Conservation (phyloP, 2,888 invertebrate species). For the Therioaphis trifolii region DNA sequence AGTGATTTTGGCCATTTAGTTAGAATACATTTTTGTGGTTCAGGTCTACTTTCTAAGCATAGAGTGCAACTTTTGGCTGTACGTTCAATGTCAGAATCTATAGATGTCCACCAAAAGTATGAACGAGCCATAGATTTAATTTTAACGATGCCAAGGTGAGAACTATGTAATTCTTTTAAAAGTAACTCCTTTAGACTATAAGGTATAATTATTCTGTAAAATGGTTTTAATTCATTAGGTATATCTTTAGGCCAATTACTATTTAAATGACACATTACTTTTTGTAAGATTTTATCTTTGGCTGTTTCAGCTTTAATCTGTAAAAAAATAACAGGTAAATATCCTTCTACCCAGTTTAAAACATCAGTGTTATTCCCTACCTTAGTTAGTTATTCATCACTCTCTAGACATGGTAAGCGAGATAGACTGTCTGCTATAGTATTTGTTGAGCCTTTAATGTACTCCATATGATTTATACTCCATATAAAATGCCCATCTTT, state of each 20-base stretch:
- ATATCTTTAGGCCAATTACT: constrained; percentile 38
- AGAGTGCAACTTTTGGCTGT: not conserved
- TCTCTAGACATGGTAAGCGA: constrained; percentile 7
- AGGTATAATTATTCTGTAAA: constrained; percentile 36
- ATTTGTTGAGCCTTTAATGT: constrained; percentile 42
- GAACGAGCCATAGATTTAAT: constrained; percentile 38
- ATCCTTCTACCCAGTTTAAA: constrained; percentile 7
- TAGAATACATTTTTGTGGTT: constrained; percentile 17
- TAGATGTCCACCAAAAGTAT: constrained; percentile 50
- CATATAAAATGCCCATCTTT: constrained; percentile 45
- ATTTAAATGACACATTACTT: constrained; percentile 24
- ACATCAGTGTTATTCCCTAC: not conserved
- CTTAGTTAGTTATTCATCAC: no score
- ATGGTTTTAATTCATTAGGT: not conserved
- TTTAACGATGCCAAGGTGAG: constrained; percentile 40
- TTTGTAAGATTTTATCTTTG: constrained; percentile 23
- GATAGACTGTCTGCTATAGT: constrained; percentile 44
- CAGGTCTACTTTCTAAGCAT: not conserved
- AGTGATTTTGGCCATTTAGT: not conserved
- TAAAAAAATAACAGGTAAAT: constrained; percentile 7
- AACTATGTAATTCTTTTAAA: constrained; percentile 34
- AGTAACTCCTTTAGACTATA: not conserved
- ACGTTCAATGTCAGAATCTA: constrained; percentile 16
- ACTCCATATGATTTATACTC: constrained; percentile 37
- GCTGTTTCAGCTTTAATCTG: constrained; percentile 28